These are phyloP conservation scores for Xenopus borealis DNA, from an alignment of 2,113 vertebrate genomes.

Conservation along the genomic window DNA sequence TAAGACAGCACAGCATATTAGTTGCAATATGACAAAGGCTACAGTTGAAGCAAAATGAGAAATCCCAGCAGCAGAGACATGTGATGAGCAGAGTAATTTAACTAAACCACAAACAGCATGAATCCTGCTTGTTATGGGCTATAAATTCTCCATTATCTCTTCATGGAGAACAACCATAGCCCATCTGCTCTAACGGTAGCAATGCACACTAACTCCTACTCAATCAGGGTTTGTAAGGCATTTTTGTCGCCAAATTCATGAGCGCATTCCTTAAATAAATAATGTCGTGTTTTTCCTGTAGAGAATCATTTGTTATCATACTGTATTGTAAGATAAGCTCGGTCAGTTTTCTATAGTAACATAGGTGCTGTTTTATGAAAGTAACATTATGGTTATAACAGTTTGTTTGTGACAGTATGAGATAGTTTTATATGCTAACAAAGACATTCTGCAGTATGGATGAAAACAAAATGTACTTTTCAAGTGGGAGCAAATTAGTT, in stretches of 20 bases:
- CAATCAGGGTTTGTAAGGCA: not conserved
- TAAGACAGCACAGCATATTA: not conserved
- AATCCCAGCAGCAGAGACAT: not conserved
- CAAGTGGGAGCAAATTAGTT: not conserved
- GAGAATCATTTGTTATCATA: too few species aligned
- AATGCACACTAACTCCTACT: not conserved
- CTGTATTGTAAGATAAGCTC: not conserved
- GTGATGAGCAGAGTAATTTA: not conserved
- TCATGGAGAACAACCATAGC: not conserved
- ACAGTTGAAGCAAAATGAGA: not conserved
- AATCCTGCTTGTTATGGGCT: not conserved
- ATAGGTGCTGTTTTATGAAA: not conserved
- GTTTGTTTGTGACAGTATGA: not conserved
- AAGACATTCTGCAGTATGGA: not conserved
- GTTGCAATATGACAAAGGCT: not conserved
- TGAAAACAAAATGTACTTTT: not conserved
- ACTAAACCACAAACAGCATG: not conserved
- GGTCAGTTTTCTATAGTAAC: not conserved
- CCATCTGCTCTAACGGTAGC: not conserved
- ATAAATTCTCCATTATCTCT: constrained; percentile 6
- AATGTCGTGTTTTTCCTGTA: too few species aligned
- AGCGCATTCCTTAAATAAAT: not conserved
- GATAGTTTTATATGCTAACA: not conserved
- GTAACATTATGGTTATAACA: not conserved
- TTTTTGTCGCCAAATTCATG: not conserved